Percentiles rank a stretch among this genome's conserved stretches.
These are phyloP conservation scores for Mastomys natalensis DNA, from an alignment of 2,113 vertebrate genomes.

Conservation along the genomic window DNA sequence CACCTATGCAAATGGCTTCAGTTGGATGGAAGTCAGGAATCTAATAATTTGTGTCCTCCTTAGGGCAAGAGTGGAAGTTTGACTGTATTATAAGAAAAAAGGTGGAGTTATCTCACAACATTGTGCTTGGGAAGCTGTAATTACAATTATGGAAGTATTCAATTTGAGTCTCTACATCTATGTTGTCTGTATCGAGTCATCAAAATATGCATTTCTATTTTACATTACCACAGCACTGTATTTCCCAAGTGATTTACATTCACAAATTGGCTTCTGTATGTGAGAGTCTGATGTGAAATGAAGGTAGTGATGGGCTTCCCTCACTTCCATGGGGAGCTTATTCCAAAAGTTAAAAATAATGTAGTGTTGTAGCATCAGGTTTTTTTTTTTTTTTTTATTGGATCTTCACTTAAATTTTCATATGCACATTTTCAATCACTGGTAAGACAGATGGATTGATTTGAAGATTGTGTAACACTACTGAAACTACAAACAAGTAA, in stretches of 20 bases:
- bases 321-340: constrained; percentile 31
- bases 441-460: constrained; percentile 24
- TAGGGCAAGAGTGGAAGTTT: constrained; percentile 41
- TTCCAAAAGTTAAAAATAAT: constrained; percentile 69
- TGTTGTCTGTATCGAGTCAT: constrained; percentile 59
- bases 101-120: constrained; percentile 43
- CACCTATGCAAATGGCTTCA: constrained; percentile 7
- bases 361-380: constrained; percentile 41
- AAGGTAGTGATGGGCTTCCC: constrained; percentile 36
- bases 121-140: constrained; percentile 59
- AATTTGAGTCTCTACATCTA: constrained; percentile 41
- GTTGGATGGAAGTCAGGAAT: constrained; percentile 34
- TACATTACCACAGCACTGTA: constrained; percentile 51
- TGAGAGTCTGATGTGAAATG: constrained; percentile 68
- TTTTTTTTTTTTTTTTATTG: constrained; percentile 45
- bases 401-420: constrained; percentile 62
- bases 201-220: constrained; percentile 72
- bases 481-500: constrained; percentile 46
- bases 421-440: constrained; percentile 55
- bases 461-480: constrained; percentile 27
- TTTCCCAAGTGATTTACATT: constrained; percentile 75
- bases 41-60: constrained; percentile 44
- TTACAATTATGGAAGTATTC: constrained; percentile 61
- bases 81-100: constrained; percentile 59
- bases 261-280: constrained; percentile 66